Base-by-base conservation (phyloP, 2,797 vertebrate genomes). In the Typhlichthys eigenmanni region DNA sequence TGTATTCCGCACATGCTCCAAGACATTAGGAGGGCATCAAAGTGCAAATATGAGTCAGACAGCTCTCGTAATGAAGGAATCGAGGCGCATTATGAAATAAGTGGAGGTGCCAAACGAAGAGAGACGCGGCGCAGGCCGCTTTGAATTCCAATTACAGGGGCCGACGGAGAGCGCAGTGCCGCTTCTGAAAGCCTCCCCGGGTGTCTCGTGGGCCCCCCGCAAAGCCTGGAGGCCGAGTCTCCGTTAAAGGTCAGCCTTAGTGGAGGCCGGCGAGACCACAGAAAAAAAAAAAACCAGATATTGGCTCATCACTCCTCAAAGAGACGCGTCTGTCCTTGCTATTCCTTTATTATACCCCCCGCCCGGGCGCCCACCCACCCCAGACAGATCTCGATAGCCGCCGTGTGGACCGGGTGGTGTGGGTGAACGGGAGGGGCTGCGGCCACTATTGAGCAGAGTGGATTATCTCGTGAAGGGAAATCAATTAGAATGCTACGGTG, bases 381-480 rank as follows among this genome's bases (percentile, higher is more conserved):
- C 2, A 76, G 75, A 75, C 81, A 71, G 69, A 50, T 50, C 14
- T 50, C 91, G 91, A 67, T 56, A 47, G 61, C 57, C 47, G 57
- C 66, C 76, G 61, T 93, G 91, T 91, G 90, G 90, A 93, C 93
- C 89, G 89, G 94, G 93, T 92, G 93, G 92, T 60, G 85, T 92
- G 92, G 94, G 92, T 95, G 93, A 94, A 93, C 92, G 90, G 93
- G 92, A 92, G 93, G 91, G 92, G 93, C 90, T 87, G 90, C 81
- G 81, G 61, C 80, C 87, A 90, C 92, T 89, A 89, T 93, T 89
- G 92, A 93, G 91, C 88, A 94, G 94, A 95, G 94, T 95, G 93
- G 94, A 95, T 96, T 95, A 96, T 96, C 95, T 94, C 94, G 93
- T 94, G 94, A 96, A 95, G 94, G 95, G 94, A 97, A 97, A 98